Evolutionary conservation across 2,888 invertebrate genomes (phyloP), one percentile per base, ranked within the genome.

Genomic region (Spodoptera littoralis): DNA sequence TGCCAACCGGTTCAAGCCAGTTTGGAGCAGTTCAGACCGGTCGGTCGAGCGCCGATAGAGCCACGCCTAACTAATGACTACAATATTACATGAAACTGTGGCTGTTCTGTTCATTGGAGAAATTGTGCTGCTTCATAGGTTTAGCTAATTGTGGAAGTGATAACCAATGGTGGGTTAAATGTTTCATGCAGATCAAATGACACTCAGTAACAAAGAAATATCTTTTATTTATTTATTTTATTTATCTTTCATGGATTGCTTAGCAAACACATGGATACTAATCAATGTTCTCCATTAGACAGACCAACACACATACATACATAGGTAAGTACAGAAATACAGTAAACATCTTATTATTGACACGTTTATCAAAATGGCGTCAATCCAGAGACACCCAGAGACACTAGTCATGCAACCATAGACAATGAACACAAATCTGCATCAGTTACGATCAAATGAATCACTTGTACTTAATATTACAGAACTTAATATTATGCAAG

Each of bases 61-160:
- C 47, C 71, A 71, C 76, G 57, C 60, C 66, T 76, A 65, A 44
- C 76, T 71, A 72, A 76, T 73, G 72, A 65, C 58, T 65, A 36
- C 61, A 61, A 71, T 65, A 66, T 66, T 60, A 60, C 57, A 48
- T 65, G 58, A 73, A 76, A 76, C 72, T 72, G 27, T 65, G 60
- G 59, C 65, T 53, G 9, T 73, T 72, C 65, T 56, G 9, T 73
- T 72, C 48, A 43, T 76, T 65, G 59, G 59, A 72, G 71, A 72
- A 72, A 72, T 74, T 71, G 57, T 52, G 24, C 30, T 43, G 52
- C 52, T 54, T 44, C 43, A 44, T 58, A 49, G 45, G 12, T 18
- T 18, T 43, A 27, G 44, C 45, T 55, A 36, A 44, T 47, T 70
- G 57, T 62, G 48, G 75, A 70, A 59, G 46, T 48, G 30, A 56